Conservation (phyloP, 2,888 invertebrate species). For the Timema podura region DNA sequence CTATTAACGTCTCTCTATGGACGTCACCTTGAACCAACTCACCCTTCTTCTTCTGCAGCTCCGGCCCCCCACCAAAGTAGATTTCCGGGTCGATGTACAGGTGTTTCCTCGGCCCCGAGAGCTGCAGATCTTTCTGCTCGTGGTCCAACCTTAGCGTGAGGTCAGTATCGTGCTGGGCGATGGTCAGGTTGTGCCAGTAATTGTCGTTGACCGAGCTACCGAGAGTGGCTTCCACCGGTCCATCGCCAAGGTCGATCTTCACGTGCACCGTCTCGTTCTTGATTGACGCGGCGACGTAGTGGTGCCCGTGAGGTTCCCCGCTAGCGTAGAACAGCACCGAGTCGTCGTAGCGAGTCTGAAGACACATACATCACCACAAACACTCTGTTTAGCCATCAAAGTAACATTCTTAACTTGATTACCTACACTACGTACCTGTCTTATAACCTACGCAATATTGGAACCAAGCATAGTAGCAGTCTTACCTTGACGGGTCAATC, state of each 20-base stretch:
- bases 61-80: constrained; percentile 86
- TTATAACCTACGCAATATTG: no score
- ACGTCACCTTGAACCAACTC: constrained; percentile 4
- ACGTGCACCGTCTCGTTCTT: constrained; percentile 78
- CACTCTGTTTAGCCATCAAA: no score
- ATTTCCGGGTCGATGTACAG: constrained; percentile 92
- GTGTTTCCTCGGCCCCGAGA: constrained; percentile 65
- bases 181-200: constrained; percentile 86
- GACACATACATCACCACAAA: background rate
- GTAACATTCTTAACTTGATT: no score
- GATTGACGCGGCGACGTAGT: constrained; percentile 85
- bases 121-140: constrained; percentile 63
- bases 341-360: constrained; percentile 82
- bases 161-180: constrained; percentile 70
- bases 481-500: no score
- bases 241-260: constrained; percentile 83
- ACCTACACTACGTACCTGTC: no score
- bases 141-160: constrained; percentile 74
- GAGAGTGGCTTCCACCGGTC: constrained; percentile 62
- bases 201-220: constrained; percentile 69
- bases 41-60: constrained; percentile 73
- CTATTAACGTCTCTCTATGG: no score
- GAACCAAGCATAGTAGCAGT: no score
- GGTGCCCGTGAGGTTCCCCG: constrained; percentile 83
- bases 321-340: constrained; percentile 91